These are phyloP conservation scores for Scaptomyza pallida DNA, from an alignment of 1,140 invertebrate genomes.

Conservation along the genomic window DNA sequence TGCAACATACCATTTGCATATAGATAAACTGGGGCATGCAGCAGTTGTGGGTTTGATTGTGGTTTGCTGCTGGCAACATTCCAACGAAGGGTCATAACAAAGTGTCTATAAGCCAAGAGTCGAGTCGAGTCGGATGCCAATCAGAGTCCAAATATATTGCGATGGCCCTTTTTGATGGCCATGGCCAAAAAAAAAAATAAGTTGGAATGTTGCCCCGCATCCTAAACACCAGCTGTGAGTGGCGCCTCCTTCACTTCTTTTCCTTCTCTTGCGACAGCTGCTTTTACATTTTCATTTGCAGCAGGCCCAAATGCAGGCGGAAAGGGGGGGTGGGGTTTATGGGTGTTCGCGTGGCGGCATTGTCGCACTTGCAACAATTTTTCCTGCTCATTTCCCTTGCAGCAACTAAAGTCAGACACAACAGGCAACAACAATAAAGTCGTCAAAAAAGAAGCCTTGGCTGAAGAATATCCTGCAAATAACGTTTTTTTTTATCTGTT, in stretches of 20 bases:
- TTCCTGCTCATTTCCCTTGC: slow-evolving; percentile 66
- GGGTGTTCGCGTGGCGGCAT: not conserved
- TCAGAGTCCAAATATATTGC: slow-evolving; percentile 66
- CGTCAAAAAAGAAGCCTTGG: not conserved
- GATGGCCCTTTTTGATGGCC: slow-evolving; percentile 56
- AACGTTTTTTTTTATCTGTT: not conserved
- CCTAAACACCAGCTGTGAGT: slow-evolving; percentile 1
- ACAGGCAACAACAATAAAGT: slow-evolving; percentile 34
- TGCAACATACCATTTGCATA: slow-evolving; percentile 12
- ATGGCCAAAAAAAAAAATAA: slow-evolving; percentile 1
- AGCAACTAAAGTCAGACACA: slow-evolving; percentile 20
- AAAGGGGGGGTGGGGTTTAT: not conserved
- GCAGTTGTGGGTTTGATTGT: not conserved
- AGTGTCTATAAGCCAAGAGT: slow-evolving; percentile 34
- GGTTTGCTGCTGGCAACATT: slow-evolving; percentile 34
- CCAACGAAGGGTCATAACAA: slow-evolving; percentile 42
- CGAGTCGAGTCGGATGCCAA: slow-evolving; percentile 41
- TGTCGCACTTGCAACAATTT: slow-evolving; percentile 59
- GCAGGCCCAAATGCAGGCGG: slow-evolving; percentile 18
- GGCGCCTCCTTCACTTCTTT: not conserved
- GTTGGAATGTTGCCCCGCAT: slow-evolving; percentile 8
- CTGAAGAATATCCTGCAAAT: not conserved
- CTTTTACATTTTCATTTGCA: slow-evolving; percentile 77
- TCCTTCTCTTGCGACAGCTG: slow-evolving; percentile 10
- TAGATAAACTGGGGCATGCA: slow-evolving; percentile 4